A percentile compares a stretch with the other conserved stretches of the same genome.
Conservation (phyloP, 2,888 invertebrate genomes). For the Lagria hirta region DNA sequence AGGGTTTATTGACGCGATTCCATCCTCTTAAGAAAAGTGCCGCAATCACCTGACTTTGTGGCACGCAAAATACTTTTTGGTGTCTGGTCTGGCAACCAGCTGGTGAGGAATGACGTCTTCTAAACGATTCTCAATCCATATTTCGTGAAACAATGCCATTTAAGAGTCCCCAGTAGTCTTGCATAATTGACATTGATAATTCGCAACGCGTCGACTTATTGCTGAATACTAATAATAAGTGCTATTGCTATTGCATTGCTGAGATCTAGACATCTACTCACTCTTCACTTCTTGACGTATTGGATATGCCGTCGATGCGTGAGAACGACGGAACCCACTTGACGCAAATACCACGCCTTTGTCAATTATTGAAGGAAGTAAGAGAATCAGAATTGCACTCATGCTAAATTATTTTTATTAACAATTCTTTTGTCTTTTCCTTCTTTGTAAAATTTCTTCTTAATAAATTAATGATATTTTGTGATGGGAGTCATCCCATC, state of each 20-base stretch:
- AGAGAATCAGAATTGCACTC: no score
- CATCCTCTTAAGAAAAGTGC: no score
- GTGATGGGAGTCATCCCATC: no score
- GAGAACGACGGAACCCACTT: slow-evolving; percentile 41
- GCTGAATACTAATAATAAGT: slow-evolving; percentile 26
- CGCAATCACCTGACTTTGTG: no score
- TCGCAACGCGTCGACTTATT: slow-evolving; percentile 22
- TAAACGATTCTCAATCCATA: slow-evolving; percentile 23
- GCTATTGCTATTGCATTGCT: slow-evolving; percentile 17
- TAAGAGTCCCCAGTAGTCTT: slow-evolving; percentile 13
- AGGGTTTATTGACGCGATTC: slow-evolving; percentile 26
- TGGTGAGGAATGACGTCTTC: no score
- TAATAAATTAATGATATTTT: no score
- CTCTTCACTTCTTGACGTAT: slow-evolving; percentile 19
- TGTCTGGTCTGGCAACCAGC: no score
- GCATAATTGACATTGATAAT: slow-evolving; percentile 23
- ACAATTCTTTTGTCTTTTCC: no score
- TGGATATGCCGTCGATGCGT: slow-evolving; percentile 34
- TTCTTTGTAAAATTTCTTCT: no score
- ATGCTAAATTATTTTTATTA: not conserved
- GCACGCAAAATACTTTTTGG: no score
- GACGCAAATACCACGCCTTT: slow-evolving; percentile 35
- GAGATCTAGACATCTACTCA: slow-evolving; percentile 26
- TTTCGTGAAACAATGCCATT: slow-evolving; percentile 25
- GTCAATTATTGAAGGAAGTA: no score